These are phyloP conservation scores for Aphodius granarius DNA, from an alignment of 2,888 invertebrate genomes.

Conservation along the genomic window DNA sequence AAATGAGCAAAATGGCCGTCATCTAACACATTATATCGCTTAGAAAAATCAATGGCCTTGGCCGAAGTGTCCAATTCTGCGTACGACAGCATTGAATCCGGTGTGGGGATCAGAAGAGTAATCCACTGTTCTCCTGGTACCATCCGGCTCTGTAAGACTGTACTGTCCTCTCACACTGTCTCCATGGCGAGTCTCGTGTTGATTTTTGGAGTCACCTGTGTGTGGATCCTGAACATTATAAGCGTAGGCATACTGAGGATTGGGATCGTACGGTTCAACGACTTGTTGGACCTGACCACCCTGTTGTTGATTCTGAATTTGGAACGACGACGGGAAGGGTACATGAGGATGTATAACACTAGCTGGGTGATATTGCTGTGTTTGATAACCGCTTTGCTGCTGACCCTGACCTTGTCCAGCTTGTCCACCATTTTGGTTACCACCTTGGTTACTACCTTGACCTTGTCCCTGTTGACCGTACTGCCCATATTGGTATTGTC, in stretches of 20 bases:
- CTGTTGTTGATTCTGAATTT: constrained; percentile 20
- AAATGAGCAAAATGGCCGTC: constrained; percentile 24
- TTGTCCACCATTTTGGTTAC: constrained; percentile 32
- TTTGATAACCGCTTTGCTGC: constrained; percentile 39
- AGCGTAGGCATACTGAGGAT: constrained; percentile 49
- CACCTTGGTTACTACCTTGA: constrained; percentile 30
- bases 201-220: constrained; percentile 51
- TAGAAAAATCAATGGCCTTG: constrained; percentile 17
- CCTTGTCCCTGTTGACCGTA: constrained; percentile 19
- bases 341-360: constrained; percentile 21
- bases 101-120: constrained; percentile 47
- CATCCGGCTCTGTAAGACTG: constrained; percentile 50
- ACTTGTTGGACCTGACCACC: constrained; percentile 32
- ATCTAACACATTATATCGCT: constrained; percentile 1
- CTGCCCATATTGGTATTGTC: constrained; percentile 17
- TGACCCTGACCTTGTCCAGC: constrained; percentile 12
- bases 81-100: constrained; percentile 50
- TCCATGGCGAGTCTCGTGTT: constrained; percentile 48
- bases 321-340: constrained; percentile 25
- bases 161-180: constrained; percentile 50
- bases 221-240: constrained; percentile 50
- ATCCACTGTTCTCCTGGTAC: constrained; percentile 48
- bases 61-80: constrained; percentile 39
- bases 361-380: constrained; percentile 40
- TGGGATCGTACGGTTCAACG: constrained; percentile 48